Percentiles rank a stretch among this genome's conserved stretches.
These are phyloP conservation scores for Idaea straminata DNA, from an alignment of 2,888 invertebrate genomes.

Conservation along the genomic window DNA sequence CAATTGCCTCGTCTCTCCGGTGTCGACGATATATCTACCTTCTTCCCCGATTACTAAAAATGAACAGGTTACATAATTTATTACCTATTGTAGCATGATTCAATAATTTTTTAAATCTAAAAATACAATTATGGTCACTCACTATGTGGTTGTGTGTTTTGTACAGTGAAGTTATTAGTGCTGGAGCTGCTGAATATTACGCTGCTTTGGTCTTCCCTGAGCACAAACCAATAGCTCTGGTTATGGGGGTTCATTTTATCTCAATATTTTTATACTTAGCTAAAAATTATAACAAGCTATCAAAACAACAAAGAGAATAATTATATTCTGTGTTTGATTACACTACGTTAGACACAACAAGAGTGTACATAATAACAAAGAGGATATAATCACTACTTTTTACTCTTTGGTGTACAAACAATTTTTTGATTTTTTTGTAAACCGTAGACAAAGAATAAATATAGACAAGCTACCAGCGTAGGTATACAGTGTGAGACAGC, in stretches of 20 bases:
- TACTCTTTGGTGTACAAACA: too few species aligned
- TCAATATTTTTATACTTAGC: too few species aligned
- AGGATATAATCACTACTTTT: too few species aligned
- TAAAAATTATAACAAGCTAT: too few species aligned
- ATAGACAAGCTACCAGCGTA: too few species aligned
- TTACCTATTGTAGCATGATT: background rate
- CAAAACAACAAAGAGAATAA: too few species aligned
- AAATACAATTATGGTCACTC: background rate
- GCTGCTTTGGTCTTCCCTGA: constrained; percentile 71
- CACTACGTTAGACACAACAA: too few species aligned
- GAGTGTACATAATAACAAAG: too few species aligned
- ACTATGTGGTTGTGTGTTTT: constrained; percentile 59
- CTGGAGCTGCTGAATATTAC: constrained; percentile 67
- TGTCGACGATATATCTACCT: constrained; percentile 54
- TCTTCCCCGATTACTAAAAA: constrained; percentile 56
- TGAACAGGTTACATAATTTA: background rate
- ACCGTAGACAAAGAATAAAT: too few species aligned
- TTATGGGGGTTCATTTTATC: constrained; percentile 44
- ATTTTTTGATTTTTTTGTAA: too few species aligned
- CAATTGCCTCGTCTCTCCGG: constrained; percentile 54
- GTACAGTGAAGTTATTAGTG: constrained; percentile 65
- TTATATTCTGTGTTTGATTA: too few species aligned
- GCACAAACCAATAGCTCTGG: constrained; percentile 71
- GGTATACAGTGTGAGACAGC: too few species aligned
- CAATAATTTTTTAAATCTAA: background rate